Evolutionary conservation across 2,113 vertebrate genomes (phyloP).

Genomic region (Sinocyclocheilus maitianheensis): DNA sequence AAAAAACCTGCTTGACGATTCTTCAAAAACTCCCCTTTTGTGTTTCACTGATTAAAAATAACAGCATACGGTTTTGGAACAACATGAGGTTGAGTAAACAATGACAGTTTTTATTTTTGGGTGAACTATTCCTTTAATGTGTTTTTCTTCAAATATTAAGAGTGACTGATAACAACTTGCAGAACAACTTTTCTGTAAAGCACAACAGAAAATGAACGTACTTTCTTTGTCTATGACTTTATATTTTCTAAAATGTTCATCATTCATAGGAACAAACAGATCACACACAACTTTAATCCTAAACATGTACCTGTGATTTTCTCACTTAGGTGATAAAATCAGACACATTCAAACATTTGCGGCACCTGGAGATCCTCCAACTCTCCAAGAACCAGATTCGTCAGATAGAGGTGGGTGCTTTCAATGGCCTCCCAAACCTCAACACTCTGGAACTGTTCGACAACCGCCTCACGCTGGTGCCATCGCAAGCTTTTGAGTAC

Average conservation of each 20-base stretch:
- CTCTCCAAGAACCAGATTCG: constrained; percentile 94
- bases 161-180: not conserved
- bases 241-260: not conserved
- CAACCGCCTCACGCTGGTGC: constrained; percentile 93
- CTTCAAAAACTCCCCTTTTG: not conserved
- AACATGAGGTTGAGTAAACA: constrained; percentile 2
- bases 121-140: constrained; percentile 13
- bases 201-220: not conserved
- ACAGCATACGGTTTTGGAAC: constrained; percentile 2
- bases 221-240: constrained; percentile 7
- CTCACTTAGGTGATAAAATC: constrained; percentile 85
- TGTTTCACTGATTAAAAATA: constrained; percentile 20
- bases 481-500: constrained; percentile 96
- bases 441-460: constrained; percentile 97
- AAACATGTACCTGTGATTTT: constrained; percentile 43
- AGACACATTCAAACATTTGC: constrained; percentile 94
- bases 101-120: constrained; percentile 5
- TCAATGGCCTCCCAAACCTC: constrained; percentile 96
- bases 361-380: constrained; percentile 96
- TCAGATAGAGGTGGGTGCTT: constrained; percentile 94
- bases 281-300: not conserved
- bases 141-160: constrained; percentile 17
- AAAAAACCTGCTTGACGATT: not conserved
- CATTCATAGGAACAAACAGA: not conserved
- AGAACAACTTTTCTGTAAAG: not conserved